These are phyloP conservation scores for Drosophila falleni DNA, from an alignment of 2,888 invertebrate species.

Conservation along the genomic window DNA sequence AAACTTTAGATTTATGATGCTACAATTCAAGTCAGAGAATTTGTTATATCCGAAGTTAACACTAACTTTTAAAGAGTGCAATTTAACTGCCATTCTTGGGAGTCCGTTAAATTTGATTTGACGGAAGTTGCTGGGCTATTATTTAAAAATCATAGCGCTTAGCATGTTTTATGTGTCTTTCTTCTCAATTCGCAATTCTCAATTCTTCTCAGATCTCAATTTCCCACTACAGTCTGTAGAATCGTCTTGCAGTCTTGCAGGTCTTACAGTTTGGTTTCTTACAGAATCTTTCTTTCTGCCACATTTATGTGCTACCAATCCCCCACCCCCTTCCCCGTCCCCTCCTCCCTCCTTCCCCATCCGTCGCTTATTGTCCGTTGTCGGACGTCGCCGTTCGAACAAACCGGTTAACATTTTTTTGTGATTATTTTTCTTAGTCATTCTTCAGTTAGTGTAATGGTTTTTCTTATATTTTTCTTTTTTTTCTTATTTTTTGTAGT, in stretches of 20 bases:
- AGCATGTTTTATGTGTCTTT: constrained; percentile 37
- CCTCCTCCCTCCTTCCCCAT: too few relatives aligned
- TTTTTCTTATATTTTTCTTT: too few relatives aligned
- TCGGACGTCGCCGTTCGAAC: too few relatives aligned
- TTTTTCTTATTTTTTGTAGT: constrained; percentile 45
- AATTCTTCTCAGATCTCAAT: too few relatives aligned
- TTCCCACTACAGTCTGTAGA: too few relatives aligned
- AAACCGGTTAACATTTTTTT: constrained; percentile 76
- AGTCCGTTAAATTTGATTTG: constrained; percentile 35
- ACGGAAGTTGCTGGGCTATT: constrained; percentile 56
- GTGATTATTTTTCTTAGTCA: constrained; percentile 78
- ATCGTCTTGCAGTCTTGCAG: not conserved
- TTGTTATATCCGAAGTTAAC: not conserved
- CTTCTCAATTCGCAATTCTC: not conserved
- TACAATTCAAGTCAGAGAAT: not conserved
- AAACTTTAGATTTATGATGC: not conserved
- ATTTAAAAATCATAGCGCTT: constrained; percentile 43
- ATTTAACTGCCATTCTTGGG: constrained; percentile 37
- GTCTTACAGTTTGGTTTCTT: constrained; percentile 65
- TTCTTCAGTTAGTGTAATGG: constrained; percentile 69
- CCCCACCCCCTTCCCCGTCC: constrained; percentile 21
- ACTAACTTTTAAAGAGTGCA: not conserved
- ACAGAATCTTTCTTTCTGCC: constrained; percentile 71
- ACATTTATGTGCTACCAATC: constrained; percentile 57
- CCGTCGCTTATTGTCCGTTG: too few relatives aligned